Evolutionary conservation across 2,888 invertebrate genomes (phyloP), one percentile per base, ranked within the genome.

Genomic region (Drosophila mercatorum): DNA sequence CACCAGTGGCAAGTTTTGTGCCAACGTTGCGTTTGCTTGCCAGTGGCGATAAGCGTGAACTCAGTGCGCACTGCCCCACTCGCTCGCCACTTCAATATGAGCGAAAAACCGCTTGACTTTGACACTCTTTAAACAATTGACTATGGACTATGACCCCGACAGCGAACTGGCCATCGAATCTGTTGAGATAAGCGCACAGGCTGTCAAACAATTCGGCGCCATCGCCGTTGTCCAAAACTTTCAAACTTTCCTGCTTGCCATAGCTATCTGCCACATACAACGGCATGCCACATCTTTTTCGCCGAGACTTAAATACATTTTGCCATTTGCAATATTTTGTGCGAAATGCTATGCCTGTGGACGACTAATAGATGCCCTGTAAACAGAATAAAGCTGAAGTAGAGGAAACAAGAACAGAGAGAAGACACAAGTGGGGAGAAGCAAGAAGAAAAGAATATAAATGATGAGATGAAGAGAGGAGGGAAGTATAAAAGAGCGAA

Each of bases 101-200:
- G 59, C 74, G 65, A 61, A 69, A 69, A 64, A 72, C 58, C 88
- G 85, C 83, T 85, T 86, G 88, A 88, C 88, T 88, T 83, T 85
- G 88, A 88, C 84, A 85, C 86, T 88, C 86, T 83, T 85, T 85
- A 85, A 85, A 85, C 84, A 85, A 85, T 85, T 85, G 84, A 77
- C 75, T 80, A 53, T 44, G 26, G 51, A 14, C 17, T 17, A 17
- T 17, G 17, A 17, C 63, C 34, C 40, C 52, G 69, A 66, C 81
- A 12, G 34, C 22, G 44, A 22, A 49, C 14, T 72, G 82, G 67
- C 72, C 80, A 74, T 80, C 68, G 80, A 78, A 82, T 80, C 80
- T 69, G 68, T 65, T 65, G 58, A 85, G 84, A 84, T 84, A 84
- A 84, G 86, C 80, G 69, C 66, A 66, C 61, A 68, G 80, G 60